These are phyloP conservation scores for Myrmophylax atrothorax DNA, from an alignment of 2,113 vertebrate species.

Conservation along the genomic window DNA sequence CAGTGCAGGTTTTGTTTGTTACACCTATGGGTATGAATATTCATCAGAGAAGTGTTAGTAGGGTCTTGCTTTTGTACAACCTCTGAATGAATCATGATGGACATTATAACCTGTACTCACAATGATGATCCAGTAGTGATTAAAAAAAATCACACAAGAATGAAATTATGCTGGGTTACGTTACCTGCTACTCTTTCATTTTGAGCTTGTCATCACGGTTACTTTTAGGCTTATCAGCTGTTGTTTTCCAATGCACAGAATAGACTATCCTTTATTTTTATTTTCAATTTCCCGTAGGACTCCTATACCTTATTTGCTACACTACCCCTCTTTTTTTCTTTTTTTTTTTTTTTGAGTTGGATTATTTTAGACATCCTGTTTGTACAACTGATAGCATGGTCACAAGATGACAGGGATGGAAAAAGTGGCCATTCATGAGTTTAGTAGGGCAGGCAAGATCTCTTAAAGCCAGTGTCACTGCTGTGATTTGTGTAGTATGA, in stretches of 20 bases:
- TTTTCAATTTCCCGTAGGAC: not conserved
- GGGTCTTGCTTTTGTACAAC: not conserved
- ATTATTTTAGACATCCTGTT: not conserved
- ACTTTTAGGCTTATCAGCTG: not conserved
- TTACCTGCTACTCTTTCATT: not conserved
- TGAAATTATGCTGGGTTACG: not conserved
- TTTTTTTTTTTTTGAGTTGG: not conserved
- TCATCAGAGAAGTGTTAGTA: not conserved
- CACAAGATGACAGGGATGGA: not conserved
- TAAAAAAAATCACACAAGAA: not conserved
- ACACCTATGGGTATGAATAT: not conserved
- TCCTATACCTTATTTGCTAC: not conserved
- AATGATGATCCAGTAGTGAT: not conserved
- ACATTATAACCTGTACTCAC: not conserved
- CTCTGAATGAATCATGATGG: not conserved
- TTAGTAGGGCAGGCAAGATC: not conserved
- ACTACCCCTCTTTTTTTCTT: rapidly evolving
- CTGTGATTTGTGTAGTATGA: not conserved
- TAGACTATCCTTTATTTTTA: not conserved
- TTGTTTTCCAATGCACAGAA: not conserved
- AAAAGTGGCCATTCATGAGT: not conserved
- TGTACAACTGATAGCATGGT: not conserved
- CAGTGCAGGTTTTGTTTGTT: not conserved
- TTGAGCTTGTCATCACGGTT: not conserved
- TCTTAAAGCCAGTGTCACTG: not conserved